These are phyloP conservation scores for Parnassius glacialis DNA, from an alignment of 2,888 invertebrate genomes.

Conservation along the genomic window DNA sequence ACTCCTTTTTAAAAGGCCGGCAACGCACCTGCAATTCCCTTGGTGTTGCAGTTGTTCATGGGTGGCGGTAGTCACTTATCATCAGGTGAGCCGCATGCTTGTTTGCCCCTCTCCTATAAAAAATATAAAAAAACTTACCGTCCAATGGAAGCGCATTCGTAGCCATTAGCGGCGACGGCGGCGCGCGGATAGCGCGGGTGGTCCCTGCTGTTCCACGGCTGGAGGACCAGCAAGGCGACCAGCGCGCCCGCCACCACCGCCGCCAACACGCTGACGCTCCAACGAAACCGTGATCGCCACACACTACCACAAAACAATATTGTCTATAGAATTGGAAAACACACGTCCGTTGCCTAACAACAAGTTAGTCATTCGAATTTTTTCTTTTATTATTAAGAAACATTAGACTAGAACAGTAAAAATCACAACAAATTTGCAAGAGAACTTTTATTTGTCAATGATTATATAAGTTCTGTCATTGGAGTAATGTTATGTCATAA, in stretches of 20 bases:
- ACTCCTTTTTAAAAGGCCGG: no score
- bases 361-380: constrained; percentile 14
- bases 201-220: constrained; percentile 61
- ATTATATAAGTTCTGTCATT: not conserved
- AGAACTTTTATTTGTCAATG: constrained; percentile 15
- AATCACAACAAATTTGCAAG: constrained; percentile 17
- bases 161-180: constrained; percentile 87
- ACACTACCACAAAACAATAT: constrained; percentile 32
- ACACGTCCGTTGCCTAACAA: constrained; percentile 2
- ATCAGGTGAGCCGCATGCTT: no score
- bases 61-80: no score
- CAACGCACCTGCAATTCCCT: no score
- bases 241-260: constrained; percentile 64
- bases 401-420: constrained; percentile 6
- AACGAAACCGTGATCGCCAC: constrained; percentile 50
- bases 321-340: constrained; percentile 7
- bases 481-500: not conserved
- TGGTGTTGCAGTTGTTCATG: no score
- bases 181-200: constrained; percentile 71
- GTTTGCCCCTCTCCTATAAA: no score
- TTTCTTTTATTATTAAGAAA: constrained; percentile 1
- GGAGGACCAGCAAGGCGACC: constrained; percentile 70
- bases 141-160: constrained; percentile 87
- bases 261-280: constrained; percentile 64
- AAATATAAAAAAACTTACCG: constrained; percentile 75